phyloP scores from a whole-genome alignment of 2,888 invertebrate genomes.

The Auanema sp. region DNA sequence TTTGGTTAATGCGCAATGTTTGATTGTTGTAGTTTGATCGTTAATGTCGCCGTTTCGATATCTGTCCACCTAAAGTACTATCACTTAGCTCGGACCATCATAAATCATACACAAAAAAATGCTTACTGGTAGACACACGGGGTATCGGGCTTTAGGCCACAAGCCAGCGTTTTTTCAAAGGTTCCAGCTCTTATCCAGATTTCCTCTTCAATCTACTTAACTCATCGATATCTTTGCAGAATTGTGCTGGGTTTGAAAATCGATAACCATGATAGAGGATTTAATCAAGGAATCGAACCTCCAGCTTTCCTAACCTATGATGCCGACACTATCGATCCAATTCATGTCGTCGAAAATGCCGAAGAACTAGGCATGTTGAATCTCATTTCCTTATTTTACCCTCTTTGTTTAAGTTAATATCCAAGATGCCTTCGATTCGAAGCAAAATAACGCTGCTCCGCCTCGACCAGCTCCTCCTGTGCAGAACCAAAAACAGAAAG shows the following conservation, averaged over 20 bases:
- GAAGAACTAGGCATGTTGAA: conserved; percentile 27
- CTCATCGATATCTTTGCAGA: conserved; percentile 7
- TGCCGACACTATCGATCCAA: conserved; percentile 19
- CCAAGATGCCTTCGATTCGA: neutral
- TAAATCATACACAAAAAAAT: neutral
- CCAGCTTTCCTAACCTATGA: conserved; percentile 21
- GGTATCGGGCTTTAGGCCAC: conserved; percentile 18
- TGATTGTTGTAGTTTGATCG: too few relatives aligned
- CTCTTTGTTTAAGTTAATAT: neutral
- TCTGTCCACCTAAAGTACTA: too few relatives aligned
- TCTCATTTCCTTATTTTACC: neutral
- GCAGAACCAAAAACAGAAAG: neutral
- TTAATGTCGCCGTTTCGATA: too few relatives aligned
- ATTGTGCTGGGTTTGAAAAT: conserved; percentile 16
- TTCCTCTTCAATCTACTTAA: neutral
- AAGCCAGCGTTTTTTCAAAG: conserved; percentile 17
- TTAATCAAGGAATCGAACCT: conserved; percentile 10
- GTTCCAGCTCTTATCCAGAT: neutral
- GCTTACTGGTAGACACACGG: conserved; percentile 11
- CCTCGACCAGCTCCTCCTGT: neutral
- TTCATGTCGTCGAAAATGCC: conserved; percentile 14
- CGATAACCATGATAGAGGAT: conserved; percentile 18
- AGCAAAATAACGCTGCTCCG: neutral
- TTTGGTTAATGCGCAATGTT: too few relatives aligned
- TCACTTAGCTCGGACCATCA: too few relatives aligned